Conservation (phyloP, 2,113 vertebrate genomes). For the Pelobates fuscus region DNA sequence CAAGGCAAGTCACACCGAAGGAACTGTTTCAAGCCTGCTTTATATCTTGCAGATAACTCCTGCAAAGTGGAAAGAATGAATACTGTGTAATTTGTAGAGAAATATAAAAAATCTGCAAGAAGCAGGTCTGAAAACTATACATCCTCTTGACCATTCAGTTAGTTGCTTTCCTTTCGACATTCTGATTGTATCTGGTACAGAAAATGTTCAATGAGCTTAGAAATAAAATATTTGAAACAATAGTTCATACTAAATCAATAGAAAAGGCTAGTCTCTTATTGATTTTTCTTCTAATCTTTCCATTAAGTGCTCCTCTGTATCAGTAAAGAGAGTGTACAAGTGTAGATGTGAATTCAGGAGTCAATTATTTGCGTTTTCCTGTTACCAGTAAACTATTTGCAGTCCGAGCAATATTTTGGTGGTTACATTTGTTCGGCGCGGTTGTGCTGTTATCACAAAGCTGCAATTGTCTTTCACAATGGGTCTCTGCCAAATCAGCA, state of each 20-base stretch:
- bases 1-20: too few relatives aligned
- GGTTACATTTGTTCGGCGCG: constrained; percentile 20
- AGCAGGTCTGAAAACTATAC: too few relatives aligned
- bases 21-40: too few relatives aligned
- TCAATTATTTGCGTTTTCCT: neutral
- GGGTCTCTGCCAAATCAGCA: constrained; percentile 10
- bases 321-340: neutral
- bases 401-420: constrained; percentile 18
- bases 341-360: neutral
- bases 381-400: constrained; percentile 25
- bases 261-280: neutral
- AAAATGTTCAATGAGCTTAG: neutral
- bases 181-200: neutral
- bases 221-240: neutral
- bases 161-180: too few relatives aligned
- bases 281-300: neutral
- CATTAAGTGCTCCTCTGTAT: neutral
- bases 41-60: too few relatives aligned
- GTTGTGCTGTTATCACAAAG: constrained; percentile 33
- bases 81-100: too few relatives aligned
- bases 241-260: neutral
- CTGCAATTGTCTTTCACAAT: constrained; percentile 27
- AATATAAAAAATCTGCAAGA: too few relatives aligned
- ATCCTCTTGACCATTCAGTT: too few relatives aligned
- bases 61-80: too few relatives aligned